Evolutionary conservation across 2,797 vertebrate species (phyloP), one percentile per base, ranked within the genome.

Genomic region (Austrolebias charrua): DNA sequence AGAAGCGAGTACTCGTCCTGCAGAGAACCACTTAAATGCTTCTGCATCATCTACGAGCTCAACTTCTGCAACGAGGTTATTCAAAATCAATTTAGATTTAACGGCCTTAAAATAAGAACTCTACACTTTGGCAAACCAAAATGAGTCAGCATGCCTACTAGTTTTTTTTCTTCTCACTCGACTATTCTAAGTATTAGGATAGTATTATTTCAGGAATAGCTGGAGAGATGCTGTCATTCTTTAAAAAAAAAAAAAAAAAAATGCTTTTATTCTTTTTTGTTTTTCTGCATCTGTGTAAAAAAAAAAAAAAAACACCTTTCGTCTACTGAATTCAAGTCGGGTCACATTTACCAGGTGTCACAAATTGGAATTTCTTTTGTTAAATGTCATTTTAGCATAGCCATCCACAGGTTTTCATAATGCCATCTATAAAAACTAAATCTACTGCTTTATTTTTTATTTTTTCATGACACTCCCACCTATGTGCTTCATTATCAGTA

Each of bases 401-500:
- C 6, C 15, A 19, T 16, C 33, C 33, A 35, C 33, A 24, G 9
- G 5, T 19, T 4, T 14, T 29, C 20, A 11, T 29, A 2, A 15
- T 2, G 13, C 6, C 20, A 15, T 8, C 13, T 28, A 28, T 13
- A 28, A 28, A 15, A n/a, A 40, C 38, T 12, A 31, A 11, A 13
- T 48, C n/a, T 38, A 5, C 47, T 2, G 35, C 20, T 35, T 14
- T 2, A 19, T 45, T 19, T 53, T 40, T 47, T 31, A 52, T 31
- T 45, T 19, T 53, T 40, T 47, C 31, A 52, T 46, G 40, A 38
- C 42, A 46, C 19, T 42, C 33, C 64, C 9, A 42, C 44, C 29
- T 11, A 40, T 0, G 31, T 46, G 42, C 31, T 53, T 35, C 31
- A 20, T 18, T 66, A 18, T 51, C n/a, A 31, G 38, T 40, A n/a